Percentiles rank a stretch among this genome's conserved stretches.
These are phyloP conservation scores for Orchestes rusci DNA, from an alignment of 2,888 invertebrate genomes.

Conservation along the genomic window DNA sequence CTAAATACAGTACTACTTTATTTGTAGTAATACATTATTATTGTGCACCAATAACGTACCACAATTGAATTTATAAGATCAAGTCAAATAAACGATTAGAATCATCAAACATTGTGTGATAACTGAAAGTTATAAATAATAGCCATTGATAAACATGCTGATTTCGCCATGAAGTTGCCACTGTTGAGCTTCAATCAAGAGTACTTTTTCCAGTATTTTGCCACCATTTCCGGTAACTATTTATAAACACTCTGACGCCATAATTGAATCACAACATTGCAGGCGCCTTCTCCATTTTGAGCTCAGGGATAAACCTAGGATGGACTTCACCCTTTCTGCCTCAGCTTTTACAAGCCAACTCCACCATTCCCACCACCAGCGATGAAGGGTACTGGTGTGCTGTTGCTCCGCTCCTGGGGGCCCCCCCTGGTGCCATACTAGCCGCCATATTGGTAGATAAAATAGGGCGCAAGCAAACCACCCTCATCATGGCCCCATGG, in stretches of 20 bases:
- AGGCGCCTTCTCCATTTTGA: slow-evolving; percentile 36
- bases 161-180: neutral
- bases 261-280: slow-evolving; percentile 14
- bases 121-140: too few relatives aligned
- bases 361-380: slow-evolving; percentile 46
- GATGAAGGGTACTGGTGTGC: slow-evolving; percentile 56
- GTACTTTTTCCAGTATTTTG: slow-evolving; percentile 36
- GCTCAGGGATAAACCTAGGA: slow-evolving; percentile 42
- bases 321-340: slow-evolving; percentile 56
- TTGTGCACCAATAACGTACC: too few relatives aligned
- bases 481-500: slow-evolving; percentile 34
- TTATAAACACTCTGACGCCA: slow-evolving; percentile 3
- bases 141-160: too few relatives aligned
- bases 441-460: slow-evolving; percentile 57
- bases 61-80: too few relatives aligned
- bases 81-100: too few relatives aligned
- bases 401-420: slow-evolving; percentile 58
- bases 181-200: slow-evolving; percentile 18
- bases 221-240: slow-evolving; percentile 35
- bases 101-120: too few relatives aligned
- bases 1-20: too few relatives aligned
- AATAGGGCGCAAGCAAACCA: slow-evolving; percentile 53
- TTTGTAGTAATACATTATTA: too few relatives aligned
- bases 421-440: slow-evolving; percentile 54
- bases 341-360: slow-evolving; percentile 43